Conservation (phyloP, 2,113 vertebrate genomes). For the Tapirus terrestris region DNA sequence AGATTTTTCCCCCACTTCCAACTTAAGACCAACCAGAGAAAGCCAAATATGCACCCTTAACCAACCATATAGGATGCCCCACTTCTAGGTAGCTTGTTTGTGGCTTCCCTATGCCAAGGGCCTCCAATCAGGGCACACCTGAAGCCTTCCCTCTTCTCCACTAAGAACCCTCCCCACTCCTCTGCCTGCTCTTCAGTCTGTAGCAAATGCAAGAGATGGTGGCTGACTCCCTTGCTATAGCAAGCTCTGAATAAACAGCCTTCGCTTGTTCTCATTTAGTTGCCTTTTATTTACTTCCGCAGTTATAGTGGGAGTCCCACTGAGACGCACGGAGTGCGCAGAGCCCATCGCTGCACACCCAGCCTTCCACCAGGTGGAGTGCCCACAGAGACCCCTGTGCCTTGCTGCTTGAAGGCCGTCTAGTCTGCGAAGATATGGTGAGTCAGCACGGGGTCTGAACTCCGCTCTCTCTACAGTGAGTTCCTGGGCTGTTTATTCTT, state of each 20-base stretch:
- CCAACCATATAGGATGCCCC: background rate
- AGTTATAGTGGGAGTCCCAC: background rate
- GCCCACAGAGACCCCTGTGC: background rate
- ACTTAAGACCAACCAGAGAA: background rate
- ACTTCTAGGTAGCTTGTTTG: background rate
- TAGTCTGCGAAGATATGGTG: background rate
- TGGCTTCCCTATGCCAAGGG: background rate
- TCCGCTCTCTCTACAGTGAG: background rate
- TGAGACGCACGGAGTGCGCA: background rate
- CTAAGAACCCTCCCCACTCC: background rate
- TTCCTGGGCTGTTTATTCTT: background rate
- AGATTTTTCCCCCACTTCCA: background rate
- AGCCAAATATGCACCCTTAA: background rate
- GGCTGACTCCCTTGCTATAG: background rate
- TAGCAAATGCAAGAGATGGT: background rate
- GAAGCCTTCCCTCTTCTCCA: background rate
- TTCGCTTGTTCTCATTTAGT: background rate
- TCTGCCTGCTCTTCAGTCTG: background rate
- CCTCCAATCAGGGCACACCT: background rate
- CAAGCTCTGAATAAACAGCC: background rate
- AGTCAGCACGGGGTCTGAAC: background rate
- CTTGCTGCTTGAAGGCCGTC: background rate
- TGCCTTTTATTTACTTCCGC: background rate
- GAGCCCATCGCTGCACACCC: rapidly evolving
- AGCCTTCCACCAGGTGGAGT: background rate